Percentiles rank a stretch among this genome's conserved stretches.
These are phyloP conservation scores for Drosophila mojavensis DNA, from an alignment of 1,140 invertebrate species.

Conservation along the genomic window DNA sequence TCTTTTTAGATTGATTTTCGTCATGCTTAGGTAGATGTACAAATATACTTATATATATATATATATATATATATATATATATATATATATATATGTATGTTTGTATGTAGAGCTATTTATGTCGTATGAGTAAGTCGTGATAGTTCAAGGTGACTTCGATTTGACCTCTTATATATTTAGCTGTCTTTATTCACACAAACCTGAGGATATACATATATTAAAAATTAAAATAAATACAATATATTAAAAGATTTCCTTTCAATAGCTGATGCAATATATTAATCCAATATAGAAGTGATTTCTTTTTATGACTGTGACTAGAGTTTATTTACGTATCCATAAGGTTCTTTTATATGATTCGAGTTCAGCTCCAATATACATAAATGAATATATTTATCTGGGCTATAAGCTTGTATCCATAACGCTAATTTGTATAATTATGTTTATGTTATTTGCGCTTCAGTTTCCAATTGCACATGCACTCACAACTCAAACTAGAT, in stretches of 20 bases:
- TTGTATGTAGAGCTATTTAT: background rate
- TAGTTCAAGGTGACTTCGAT: conserved; percentile 58
- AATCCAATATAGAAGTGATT: background rate
- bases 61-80: conserved; percentile 7
- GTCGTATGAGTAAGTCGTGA: conserved; percentile 12
- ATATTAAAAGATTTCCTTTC: background rate
- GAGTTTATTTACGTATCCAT: too few relatives aligned
- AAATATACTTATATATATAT: conserved; percentile 6
- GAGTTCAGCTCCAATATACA: background rate
- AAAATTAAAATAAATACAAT: background rate
- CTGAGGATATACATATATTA: background rate
- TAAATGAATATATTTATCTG: background rate
- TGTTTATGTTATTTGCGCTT: too few relatives aligned
- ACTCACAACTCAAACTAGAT: background rate
- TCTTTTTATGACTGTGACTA: background rate
- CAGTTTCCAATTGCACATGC: background rate
- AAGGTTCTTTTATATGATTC: too few relatives aligned
- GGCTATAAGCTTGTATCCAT: too few relatives aligned
- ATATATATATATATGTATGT: conserved; percentile 22
- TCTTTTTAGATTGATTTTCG: conserved; percentile 67
- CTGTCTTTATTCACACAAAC: background rate
- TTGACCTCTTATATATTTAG: conserved; percentile 29
- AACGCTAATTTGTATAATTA: too few relatives aligned
- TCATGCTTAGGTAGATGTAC: conserved; percentile 34
- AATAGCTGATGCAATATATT: background rate